These are phyloP conservation scores for Sesia bembeciformis DNA, from an alignment of 2,888 invertebrate species.

Conservation along the genomic window DNA sequence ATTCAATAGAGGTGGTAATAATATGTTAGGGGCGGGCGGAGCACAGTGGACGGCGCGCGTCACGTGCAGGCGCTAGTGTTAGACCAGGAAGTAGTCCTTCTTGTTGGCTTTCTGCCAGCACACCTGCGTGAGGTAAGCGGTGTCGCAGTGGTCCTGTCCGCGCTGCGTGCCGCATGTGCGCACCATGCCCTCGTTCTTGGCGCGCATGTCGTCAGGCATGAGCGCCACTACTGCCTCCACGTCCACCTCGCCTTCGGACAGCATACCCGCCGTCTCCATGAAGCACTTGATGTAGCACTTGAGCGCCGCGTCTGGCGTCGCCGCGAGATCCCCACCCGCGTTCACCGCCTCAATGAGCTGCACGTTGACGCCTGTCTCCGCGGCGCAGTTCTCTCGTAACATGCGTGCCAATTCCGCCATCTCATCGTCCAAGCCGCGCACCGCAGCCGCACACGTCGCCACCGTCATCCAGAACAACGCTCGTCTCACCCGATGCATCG, in stretches of 20 bases:
- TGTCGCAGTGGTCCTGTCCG: constrained; percentile 57
- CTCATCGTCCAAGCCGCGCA: constrained; percentile 40
- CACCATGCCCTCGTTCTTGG: constrained; percentile 27
- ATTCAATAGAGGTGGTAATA: neutral
- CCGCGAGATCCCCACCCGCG: constrained; percentile 37
- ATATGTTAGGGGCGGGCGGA: neutral
- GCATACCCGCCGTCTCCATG: constrained; percentile 63
- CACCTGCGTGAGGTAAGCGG: constrained; percentile 49
- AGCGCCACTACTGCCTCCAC: constrained; percentile 51
- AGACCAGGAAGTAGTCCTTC: constrained; percentile 49
- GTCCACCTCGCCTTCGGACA: constrained; percentile 47
- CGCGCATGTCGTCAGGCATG: constrained; percentile 38
- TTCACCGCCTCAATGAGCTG: constrained; percentile 40
- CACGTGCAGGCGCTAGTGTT: constrained; percentile 8
- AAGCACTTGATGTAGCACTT: constrained; percentile 62
- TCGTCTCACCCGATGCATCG: neutral
- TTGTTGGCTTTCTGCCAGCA: constrained; percentile 57
- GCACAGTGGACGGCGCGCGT: neutral
- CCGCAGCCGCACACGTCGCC: constrained; percentile 5
- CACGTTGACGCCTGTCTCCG: constrained; percentile 44
- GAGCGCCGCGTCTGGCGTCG: constrained; percentile 31
- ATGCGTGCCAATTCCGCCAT: constrained; percentile 54
- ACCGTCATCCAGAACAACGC: neutral
- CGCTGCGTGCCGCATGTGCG: constrained; percentile 41
- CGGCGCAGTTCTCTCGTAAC: constrained; percentile 49